phyloP scores from a whole-genome alignment of 2,113 vertebrate species.

The Uria lomvia region DNA sequence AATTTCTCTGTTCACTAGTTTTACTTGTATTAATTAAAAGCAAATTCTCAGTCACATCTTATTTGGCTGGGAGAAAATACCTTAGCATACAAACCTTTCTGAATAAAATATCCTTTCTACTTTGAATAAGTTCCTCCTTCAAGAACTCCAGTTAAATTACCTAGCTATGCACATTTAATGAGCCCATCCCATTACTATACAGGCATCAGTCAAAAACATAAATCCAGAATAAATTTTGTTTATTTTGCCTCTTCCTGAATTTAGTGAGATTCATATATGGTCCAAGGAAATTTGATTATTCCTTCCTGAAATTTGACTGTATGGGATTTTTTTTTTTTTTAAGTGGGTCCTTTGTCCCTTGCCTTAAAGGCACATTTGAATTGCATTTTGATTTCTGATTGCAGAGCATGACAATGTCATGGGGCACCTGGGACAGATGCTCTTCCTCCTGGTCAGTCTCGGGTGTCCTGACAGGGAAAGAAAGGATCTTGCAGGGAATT shows the following conservation, averaged over 20 bases:
- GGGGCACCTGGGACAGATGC: neutral
- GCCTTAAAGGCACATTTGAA: neutral
- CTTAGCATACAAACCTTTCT: neutral
- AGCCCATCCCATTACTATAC: neutral
- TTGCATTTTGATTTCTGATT: neutral
- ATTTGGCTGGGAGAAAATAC: slow-evolving; percentile 5
- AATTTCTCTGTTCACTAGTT: slow-evolving; percentile 61
- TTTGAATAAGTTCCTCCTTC: neutral
- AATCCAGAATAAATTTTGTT: neutral
- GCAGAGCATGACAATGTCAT: neutral
- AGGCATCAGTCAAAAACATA: neutral
- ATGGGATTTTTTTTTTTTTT: neutral
- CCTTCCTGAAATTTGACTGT: neutral
- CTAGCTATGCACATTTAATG: neutral
- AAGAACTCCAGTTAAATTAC: neutral
- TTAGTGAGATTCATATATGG: neutral
- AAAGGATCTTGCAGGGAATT: neutral
- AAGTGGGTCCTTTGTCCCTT: neutral
- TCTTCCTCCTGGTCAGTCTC: neutral
- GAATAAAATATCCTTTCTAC: neutral
- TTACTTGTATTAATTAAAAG: slow-evolving; percentile 51
- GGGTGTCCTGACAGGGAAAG: neutral
- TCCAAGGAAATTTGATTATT: neutral
- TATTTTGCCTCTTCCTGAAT: neutral
- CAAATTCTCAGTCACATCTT: slow-evolving; percentile 16